Evolutionary conservation across 2,797 vertebrate genomes (phyloP).

Genomic region (Leptodactylus fallax): DNA sequence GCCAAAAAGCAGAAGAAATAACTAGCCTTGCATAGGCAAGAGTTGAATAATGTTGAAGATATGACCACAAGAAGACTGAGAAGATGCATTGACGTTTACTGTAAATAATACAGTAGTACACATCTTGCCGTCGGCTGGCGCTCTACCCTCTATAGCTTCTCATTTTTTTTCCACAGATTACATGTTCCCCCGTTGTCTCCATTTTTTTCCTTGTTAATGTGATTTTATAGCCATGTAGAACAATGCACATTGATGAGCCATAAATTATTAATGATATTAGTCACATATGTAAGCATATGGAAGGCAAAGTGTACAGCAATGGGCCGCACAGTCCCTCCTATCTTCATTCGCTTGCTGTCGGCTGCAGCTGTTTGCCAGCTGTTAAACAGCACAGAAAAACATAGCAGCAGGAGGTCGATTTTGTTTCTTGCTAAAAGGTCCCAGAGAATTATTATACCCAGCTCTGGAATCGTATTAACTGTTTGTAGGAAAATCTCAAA

Average conservation of each 20-base stretch:
- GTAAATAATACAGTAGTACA: background rate
- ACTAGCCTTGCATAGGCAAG: background rate
- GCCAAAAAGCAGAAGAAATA: background rate
- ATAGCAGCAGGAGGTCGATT: slow-evolving; percentile 39
- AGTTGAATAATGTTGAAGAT: background rate
- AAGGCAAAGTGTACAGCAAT: slow-evolving; percentile 31
- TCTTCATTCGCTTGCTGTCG: slow-evolving; percentile 15
- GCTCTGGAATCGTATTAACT: slow-evolving; percentile 38
- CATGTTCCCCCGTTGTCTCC: background rate
- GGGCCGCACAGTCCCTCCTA: background rate
- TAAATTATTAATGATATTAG: slow-evolving; percentile 32
- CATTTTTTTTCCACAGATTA: background rate
- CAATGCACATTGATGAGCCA: slow-evolving; percentile 27
- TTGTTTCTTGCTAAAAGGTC: slow-evolving; percentile 40
- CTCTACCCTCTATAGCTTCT: background rate
- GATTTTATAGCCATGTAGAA: slow-evolving; percentile 22
- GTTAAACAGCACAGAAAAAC: slow-evolving; percentile 53
- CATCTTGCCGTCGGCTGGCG: background rate
- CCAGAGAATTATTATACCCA: slow-evolving; percentile 40
- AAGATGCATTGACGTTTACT: background rate
- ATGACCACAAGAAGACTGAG: background rate
- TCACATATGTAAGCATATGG: slow-evolving; percentile 37
- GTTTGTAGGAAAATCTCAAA: slow-evolving; percentile 12
- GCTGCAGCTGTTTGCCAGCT: slow-evolving; percentile 60
- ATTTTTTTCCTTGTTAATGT: slow-evolving; percentile 31